Evolutionary conservation across 2,888 invertebrate species (phyloP), one percentile per base, ranked within the genome.

Genomic region (Oligia fasciuncula): DNA sequence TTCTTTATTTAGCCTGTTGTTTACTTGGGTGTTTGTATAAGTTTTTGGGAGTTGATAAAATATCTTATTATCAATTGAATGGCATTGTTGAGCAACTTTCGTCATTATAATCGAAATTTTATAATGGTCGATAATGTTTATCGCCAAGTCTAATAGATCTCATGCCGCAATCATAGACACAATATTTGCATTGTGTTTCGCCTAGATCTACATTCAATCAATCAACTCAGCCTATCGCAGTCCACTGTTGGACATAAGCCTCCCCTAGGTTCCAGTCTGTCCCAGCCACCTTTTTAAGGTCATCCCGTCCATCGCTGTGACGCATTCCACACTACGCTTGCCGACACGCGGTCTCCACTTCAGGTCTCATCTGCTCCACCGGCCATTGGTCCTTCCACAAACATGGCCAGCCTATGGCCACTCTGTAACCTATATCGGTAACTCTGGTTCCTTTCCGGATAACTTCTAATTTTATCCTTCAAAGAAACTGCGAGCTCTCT

Each of bases 1-100:
- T 80, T 80, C 46, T 70, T 46, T 65, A 46, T 46, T 57, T 14
- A 69, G 43, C 29, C 11, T 49, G 0, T 73, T 29, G n/a, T 79
- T 65, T 57, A 35, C 1, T 63, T 35, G 57, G 46, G 49, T 51
- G 6, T n/a, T 49, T 29, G n/a, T n/a, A 1, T 13, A 67, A n/a
- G 35, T n/a, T n/a, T n/a, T 17, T 14, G 2, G 35, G 9, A 60
- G 14, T 23, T 81, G 13, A 54, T 60, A 19, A 8, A 49, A 63
- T 73, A 40, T 67, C 0, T 46, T 80, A 17, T 82, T 62, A n/a
- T 29, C 29, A 29, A 29, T 51, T 11, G 4, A 29, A 43, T 63
- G 29, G 29, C 51, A 17, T 54, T 54, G 35, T 17, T 51, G 17
- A 23, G 23, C 3, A 35, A 69, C 19, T 40, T 74, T 46, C 4